Conservation (phyloP, 2,797 vertebrate genomes). For the Lithobates sylvaticus region DNA sequence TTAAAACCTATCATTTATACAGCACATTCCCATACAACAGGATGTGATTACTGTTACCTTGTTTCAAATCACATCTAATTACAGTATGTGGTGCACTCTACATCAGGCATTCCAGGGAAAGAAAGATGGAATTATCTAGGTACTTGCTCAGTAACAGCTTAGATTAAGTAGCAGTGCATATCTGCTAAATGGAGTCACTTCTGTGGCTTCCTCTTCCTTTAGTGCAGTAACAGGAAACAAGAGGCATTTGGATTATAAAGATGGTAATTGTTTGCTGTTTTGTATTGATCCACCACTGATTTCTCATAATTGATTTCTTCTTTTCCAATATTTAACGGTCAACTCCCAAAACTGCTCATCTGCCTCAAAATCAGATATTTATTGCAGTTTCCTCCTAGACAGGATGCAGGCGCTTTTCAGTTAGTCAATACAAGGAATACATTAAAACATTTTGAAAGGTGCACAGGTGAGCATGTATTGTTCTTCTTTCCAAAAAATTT, state of each 20-base stretch:
- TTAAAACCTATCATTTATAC: too few species aligned
- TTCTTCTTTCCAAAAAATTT: too few species aligned
- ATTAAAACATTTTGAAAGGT: background rate
- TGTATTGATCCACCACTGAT: conserved; percentile 55
- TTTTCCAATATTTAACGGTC: conserved; percentile 24
- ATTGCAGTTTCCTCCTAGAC: conserved; percentile 24
- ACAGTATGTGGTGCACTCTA: conserved; percentile 6
- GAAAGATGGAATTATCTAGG: background rate
- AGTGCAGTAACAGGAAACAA: conserved; percentile 47
- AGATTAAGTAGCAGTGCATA: conserved; percentile 25
- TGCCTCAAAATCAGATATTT: conserved; percentile 23
- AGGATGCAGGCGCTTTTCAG: background rate
- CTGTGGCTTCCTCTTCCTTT: conserved; percentile 46
- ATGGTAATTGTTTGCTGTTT: conserved; percentile 52
- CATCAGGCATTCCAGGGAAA: background rate
- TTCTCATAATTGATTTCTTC: conserved; percentile 49
- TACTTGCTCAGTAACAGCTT: conserved; percentile 6
- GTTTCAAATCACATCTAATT: background rate
- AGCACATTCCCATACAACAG: background rate
- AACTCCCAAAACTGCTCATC: conserved; percentile 19
- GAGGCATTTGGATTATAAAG: conserved; percentile 51
- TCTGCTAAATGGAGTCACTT: conserved; percentile 52
- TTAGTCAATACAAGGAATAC: background rate
- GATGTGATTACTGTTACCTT: background rate
- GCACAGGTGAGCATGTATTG: too few species aligned